Conservation (phyloP, 2,888 invertebrate genomes). For the Sussaba pulchella region DNA sequence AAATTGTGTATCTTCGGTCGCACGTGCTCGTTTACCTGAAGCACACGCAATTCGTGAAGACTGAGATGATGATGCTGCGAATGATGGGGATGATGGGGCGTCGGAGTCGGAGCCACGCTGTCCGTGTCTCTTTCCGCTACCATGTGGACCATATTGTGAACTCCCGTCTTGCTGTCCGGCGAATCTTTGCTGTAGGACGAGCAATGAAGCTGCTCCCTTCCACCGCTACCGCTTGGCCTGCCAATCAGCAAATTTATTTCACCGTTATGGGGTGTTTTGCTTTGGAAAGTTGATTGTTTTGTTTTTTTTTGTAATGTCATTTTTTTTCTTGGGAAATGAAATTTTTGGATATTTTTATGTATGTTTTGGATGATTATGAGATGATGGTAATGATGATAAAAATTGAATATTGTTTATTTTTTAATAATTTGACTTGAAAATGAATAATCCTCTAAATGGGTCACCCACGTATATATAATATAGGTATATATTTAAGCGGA, state of each 20-base stretch:
- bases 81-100: conserved; percentile 81
- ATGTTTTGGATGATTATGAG: no score
- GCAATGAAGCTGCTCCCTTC: conserved; percentile 80
- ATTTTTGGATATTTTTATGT: no score
- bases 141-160: conserved; percentile 84
- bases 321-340: not conserved
- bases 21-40: no score
- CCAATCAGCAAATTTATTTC: conserved; percentile 48
- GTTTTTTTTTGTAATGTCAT: not conserved
- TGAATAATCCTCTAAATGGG: no score
- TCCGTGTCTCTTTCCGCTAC: conserved; percentile 86
- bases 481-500: no score
- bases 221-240: conserved; percentile 81
- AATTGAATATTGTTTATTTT: no score
- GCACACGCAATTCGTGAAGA: conserved; percentile 86
- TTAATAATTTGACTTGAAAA: no score
- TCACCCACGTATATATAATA: no score
- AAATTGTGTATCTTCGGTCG: no score
- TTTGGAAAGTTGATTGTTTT: not conserved
- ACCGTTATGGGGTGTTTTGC: not conserved
- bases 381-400: no score
- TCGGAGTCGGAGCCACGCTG: conserved; percentile 84
- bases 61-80: conserved; percentile 88
- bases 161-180: conserved; percentile 75
- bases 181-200: conserved; percentile 76